A percentile compares a stretch with the other conserved stretches of the same genome.
Conservation (phyloP, 53 echinoderm and acorn worm genomes). For the Echinarachnius parma region DNA sequence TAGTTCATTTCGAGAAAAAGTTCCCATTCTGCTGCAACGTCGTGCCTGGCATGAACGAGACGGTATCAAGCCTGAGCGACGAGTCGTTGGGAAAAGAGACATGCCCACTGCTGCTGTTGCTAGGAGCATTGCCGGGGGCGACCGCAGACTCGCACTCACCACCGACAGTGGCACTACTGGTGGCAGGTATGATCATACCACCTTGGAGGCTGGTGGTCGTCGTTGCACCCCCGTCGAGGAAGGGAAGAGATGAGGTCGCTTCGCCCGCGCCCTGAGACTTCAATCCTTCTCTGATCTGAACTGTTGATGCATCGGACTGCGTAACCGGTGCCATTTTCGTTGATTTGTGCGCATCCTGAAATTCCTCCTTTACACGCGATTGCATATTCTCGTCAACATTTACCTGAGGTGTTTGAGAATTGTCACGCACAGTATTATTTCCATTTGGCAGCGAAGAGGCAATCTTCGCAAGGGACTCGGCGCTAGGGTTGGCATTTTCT, state of each 20-base stretch:
- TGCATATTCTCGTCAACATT: no score
- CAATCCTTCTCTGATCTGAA: no score
- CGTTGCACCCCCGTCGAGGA: background rate
- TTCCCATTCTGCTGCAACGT: background rate
- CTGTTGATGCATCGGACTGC: no score
- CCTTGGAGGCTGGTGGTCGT: constrained; percentile 2
- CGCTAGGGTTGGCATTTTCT: no score
- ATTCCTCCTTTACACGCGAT: no score
- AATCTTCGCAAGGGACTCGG: no score
- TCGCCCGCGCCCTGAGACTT: no score
- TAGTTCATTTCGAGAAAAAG: constrained; percentile 19
- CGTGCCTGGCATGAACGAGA: constrained; percentile 18
- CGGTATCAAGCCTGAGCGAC: constrained; percentile 22
- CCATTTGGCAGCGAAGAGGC: no score
- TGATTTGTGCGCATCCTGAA: no score
- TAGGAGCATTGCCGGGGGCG: background rate
- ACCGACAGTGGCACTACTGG: background rate
- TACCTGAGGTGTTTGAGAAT: no score
- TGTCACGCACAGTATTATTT: no score
- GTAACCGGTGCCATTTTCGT: no score
- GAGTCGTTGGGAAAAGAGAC: constrained; percentile 26
- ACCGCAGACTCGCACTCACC: background rate
- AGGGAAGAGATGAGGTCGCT: background rate
- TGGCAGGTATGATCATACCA: background rate
- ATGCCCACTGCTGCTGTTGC: background rate